Percentiles rank a stretch among this genome's conserved stretches.
Evolutionary conservation across 2,113 vertebrate genomes (phyloP).

Genomic region (Eptesicus fuscus): DNA sequence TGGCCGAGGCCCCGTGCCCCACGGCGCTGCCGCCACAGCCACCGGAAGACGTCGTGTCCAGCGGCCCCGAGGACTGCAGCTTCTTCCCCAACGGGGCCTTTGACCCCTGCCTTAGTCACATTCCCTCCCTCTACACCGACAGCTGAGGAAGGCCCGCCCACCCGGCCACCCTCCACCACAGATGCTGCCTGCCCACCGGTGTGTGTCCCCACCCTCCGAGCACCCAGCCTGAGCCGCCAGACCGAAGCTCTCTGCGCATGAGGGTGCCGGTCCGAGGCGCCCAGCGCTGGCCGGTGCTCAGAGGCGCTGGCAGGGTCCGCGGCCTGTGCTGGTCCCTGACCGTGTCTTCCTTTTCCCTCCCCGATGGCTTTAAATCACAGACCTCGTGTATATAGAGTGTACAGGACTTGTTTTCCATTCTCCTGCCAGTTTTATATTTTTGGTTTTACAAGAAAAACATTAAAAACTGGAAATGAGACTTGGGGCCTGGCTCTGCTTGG

Average conservation of each 20-base stretch:
- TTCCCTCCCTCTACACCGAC: slow-evolving; percentile 95
- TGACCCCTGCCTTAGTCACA: slow-evolving; percentile 94
- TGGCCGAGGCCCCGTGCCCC: slow-evolving; percentile 86
- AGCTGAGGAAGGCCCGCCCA: slow-evolving; percentile 79
- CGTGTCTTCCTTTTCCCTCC: background rate
- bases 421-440: slow-evolving; percentile 86
- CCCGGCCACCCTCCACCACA: background rate
- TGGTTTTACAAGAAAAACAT: slow-evolving; percentile 86
- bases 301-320: background rate
- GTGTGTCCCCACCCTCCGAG: background rate
- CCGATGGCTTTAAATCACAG: slow-evolving; percentile 78
- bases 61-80: slow-evolving; percentile 88
- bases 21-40: slow-evolving; percentile 18
- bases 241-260: accelerated
- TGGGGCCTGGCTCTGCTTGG: slow-evolving; percentile 39
- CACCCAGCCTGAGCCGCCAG: background rate
- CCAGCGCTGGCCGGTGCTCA: accelerated
- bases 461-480: slow-evolving; percentile 86
- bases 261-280: background rate
- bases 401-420: slow-evolving; percentile 73
- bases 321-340: background rate
- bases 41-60: slow-evolving; percentile 85
- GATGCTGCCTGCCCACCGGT: background rate
- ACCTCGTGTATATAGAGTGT: slow-evolving; percentile 87
- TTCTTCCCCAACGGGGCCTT: slow-evolving; percentile 95